Evolutionary conservation across 1,140 invertebrate genomes (phyloP).

Genomic region (Anagrus nilaparvatae): DNA sequence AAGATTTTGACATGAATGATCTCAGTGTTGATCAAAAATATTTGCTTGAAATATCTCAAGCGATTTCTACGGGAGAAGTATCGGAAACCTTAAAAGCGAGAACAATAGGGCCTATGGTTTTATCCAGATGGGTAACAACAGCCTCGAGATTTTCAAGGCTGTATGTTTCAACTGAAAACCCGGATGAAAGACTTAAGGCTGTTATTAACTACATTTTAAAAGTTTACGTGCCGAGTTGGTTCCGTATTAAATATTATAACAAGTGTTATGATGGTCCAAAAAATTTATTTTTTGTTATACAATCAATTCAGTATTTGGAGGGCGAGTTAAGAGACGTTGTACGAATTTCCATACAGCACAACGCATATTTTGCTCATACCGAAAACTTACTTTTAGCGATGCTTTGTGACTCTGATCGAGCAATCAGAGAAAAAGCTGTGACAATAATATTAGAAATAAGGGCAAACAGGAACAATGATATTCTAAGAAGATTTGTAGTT

Average conservation of each 20-base stretch:
- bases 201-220: constrained; percentile 23
- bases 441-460: constrained; percentile 1
- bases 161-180: constrained; percentile 21
- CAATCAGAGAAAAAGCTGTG: constrained; percentile 7
- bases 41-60: constrained; percentile 20
- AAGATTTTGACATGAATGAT: constrained; percentile 14
- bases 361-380: constrained; percentile 23
- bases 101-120: constrained; percentile 23
- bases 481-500: constrained; percentile 7
- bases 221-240: constrained; percentile 30
- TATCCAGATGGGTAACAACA: constrained; percentile 28
- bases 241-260: constrained; percentile 23
- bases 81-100: constrained; percentile 21
- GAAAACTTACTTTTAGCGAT: constrained; percentile 31
- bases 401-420: constrained; percentile 19
- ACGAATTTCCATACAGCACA: constrained; percentile 20
- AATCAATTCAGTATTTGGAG: constrained; percentile 15
- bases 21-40: constrained; percentile 26
- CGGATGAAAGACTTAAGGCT: constrained; percentile 17
- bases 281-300: constrained; percentile 18
- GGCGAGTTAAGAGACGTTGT: constrained; percentile 16
- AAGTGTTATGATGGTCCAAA: constrained; percentile 22
- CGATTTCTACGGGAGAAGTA: constrained; percentile 20
- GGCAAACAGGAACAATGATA: not conserved
- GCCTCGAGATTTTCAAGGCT: constrained; percentile 25